A percentile compares a stretch with the other conserved stretches of the same genome.
phyloP scores from a whole-genome alignment of 1,140 invertebrate genomes.

The Leptoteleia sp. region DNA sequence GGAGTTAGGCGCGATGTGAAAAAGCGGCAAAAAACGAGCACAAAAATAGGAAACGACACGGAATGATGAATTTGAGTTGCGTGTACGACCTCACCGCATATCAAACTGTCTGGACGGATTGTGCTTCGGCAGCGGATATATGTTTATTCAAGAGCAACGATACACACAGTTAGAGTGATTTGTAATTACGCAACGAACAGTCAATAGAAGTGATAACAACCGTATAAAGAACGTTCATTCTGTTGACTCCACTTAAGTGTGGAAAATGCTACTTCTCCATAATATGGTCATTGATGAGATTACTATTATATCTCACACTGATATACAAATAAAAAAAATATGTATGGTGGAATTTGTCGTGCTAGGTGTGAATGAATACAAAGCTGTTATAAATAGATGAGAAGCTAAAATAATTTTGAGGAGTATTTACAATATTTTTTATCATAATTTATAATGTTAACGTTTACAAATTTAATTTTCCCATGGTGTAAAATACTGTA shows the following conservation, averaged over 20 bases:
- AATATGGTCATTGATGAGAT: too few species aligned
- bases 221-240: slow-evolving; percentile 15
- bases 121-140: slow-evolving; percentile 37
- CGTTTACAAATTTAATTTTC: too few species aligned
- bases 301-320: too few species aligned
- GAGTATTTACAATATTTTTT: too few species aligned
- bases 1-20: background rate
- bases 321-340: too few species aligned
- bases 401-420: too few species aligned
- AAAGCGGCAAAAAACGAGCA: background rate
- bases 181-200: slow-evolving; percentile 52
- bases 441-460: too few species aligned
- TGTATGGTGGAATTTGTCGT: too few species aligned
- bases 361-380: too few species aligned
- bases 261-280: too few species aligned
- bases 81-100: slow-evolving; percentile 32
- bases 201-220: slow-evolving; percentile 53
- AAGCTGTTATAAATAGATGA: too few species aligned
- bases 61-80: slow-evolving; percentile 11
- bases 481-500: too few species aligned
- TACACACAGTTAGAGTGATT: slow-evolving; percentile 36
- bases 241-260: background rate
- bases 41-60: background rate
- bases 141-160: slow-evolving; percentile 61
- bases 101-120: slow-evolving; percentile 36